Conservation (phyloP, 1,140 invertebrate genomes). For the Platorchestia sp. region DNA sequence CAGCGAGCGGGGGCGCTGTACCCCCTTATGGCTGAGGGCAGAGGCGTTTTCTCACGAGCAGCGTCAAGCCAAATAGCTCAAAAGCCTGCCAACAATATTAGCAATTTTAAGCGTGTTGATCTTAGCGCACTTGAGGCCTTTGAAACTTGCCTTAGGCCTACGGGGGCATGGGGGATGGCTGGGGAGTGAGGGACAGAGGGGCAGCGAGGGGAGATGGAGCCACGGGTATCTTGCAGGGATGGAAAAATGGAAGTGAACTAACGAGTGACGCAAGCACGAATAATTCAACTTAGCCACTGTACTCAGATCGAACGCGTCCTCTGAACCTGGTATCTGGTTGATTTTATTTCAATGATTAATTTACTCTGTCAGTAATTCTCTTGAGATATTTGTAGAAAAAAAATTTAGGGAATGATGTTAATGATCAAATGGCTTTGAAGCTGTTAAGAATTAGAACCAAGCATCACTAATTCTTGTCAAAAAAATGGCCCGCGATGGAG, state of each 20-base stretch:
- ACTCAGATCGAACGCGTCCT: neutral
- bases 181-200: conserved; percentile 3
- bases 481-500: neutral
- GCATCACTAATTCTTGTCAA: neutral
- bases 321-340: neutral
- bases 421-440: neutral
- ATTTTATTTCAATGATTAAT: neutral
- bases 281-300: too few species aligned
- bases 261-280: neutral
- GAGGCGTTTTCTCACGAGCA: neutral
- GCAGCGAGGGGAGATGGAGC: neutral
- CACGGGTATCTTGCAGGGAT: neutral
- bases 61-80: conserved; percentile 52
- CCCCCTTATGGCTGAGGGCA: conserved; percentile 43
- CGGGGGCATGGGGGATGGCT: neutral
- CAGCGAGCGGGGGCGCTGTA: neutral
- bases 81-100: conserved; percentile 46
- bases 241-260: neutral
- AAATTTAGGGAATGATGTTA: neutral
- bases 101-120: conserved; percentile 52
- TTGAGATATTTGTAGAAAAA: neutral
- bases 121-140: conserved; percentile 47
- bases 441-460: neutral
- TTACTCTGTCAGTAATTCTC: neutral
- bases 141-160: conserved; percentile 54